phyloP scores from a whole-genome alignment of 30 jellyfish, hydroid and myxozoan genomes.

The Aurelia aurita complex sp. Pacific region DNA sequence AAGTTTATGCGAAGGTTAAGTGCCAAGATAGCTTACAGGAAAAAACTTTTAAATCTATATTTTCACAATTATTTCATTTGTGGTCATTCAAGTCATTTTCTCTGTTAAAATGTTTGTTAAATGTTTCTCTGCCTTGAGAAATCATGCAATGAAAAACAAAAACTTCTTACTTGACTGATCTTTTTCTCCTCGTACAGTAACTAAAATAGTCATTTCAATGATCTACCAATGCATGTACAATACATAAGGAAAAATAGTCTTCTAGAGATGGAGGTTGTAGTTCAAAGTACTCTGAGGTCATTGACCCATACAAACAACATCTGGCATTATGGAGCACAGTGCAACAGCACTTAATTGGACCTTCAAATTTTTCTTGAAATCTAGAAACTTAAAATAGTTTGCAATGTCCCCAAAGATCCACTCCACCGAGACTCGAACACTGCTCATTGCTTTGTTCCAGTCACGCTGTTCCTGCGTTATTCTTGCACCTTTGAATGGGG shows the following conservation, averaged over 20 bases:
- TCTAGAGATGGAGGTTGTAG: conserved; percentile 69
- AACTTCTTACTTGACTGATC: not conserved
- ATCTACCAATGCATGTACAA: not conserved
- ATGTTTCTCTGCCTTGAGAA: no score
- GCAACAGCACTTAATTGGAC: conserved; percentile 72
- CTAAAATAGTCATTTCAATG: not conserved
- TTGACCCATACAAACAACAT: conserved; percentile 74
- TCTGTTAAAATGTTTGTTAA: no score
- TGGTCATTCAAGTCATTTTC: no score
- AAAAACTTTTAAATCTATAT: no score
- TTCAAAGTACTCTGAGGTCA: conserved; percentile 59
- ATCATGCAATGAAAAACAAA: no score
- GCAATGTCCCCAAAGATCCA: conserved; percentile 86
- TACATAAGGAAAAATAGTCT: conserved; percentile 19
- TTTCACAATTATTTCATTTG: no score
- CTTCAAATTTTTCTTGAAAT: conserved; percentile 73
- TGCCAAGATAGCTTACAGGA: no score
- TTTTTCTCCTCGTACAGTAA: conserved; percentile 1
- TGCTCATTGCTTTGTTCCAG: conserved; percentile 47
- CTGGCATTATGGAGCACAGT: conserved; percentile 73
- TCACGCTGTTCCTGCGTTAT: conserved; percentile 23
- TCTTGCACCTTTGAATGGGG: conserved; percentile 4
- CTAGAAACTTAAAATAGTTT: conserved; percentile 62
- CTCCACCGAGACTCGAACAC: conserved; percentile 65
- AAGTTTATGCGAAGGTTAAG: no score